Base-by-base conservation (phyloP, 2,797 vertebrate species). In the Sparus aurata region DNA sequence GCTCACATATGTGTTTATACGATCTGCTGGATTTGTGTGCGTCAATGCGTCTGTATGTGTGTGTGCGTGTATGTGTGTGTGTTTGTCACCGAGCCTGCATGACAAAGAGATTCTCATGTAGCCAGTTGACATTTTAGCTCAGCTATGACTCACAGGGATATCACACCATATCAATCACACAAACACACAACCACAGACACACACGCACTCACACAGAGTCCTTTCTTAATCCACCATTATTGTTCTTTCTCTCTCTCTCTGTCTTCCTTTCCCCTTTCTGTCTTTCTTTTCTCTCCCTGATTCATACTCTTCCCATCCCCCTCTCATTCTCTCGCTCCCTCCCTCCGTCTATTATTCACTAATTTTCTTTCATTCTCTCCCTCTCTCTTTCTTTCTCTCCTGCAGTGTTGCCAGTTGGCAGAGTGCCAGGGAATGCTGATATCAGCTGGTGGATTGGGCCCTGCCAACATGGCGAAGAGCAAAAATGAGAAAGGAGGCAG, bases 381-480 rank as follows among this genome's bases (percentile, higher is more conserved):
- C 86, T 82, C 81, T 89, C 90, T 87, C 85, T 91, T 75, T 89
- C 90, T 88, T 85, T 93, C 91, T 88, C 92, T 93, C 93, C 92
- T 93, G 94, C 94, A 79, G 93, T 90, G 94, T 89, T 94, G 95
- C 95, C 95, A 95, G 92, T 95, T 96, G 96, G 96, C 94, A 62
- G 70, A n/a, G 77, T 93, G 95, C 96, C 96, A 96, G 93, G 93
- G 96, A 96, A 96, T 96, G 96, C 95, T 96, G 95, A 94, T 96
- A 96, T 96, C 96, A 96, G 96, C 96, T 96, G 96, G 95, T 96
- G 94, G 94, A 95, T 93, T 94, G 93, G 94, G 94, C 92, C 94
- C 93, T 95, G 95, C 95, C 95, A 96, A 96, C 94, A 96, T 95
- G 94, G 94, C 91, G 94, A 94, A 86, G 86, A 90, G 89, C 91